These are phyloP conservation scores for Tiliacea citrago DNA, from an alignment of 2,888 invertebrate genomes.

Conservation along the genomic window DNA sequence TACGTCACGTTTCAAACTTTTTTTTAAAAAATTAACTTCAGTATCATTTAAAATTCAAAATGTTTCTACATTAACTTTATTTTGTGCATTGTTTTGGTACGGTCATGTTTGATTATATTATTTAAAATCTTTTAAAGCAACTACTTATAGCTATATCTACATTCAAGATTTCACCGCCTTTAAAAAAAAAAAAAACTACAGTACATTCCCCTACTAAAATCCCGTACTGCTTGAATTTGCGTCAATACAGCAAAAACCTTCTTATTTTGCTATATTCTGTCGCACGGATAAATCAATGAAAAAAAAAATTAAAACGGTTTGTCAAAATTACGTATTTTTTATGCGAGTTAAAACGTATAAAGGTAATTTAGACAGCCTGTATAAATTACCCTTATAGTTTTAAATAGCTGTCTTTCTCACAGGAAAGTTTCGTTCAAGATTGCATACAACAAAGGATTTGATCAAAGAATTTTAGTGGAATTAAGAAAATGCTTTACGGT, in stretches of 20 bases:
- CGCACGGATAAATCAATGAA: background rate
- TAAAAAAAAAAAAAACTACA: conserved; percentile 1
- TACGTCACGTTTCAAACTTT: conserved; percentile 5
- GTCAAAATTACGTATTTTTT: background rate
- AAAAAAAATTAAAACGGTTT: background rate
- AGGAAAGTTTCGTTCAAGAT: no score
- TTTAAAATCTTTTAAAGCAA: conserved; percentile 44
- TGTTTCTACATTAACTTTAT: conserved; percentile 17
- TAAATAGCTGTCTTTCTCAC: background rate
- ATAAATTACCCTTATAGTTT: background rate
- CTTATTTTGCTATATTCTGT: background rate
- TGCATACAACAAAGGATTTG: background rate
- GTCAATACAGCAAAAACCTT: background rate
- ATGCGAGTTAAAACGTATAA: background rate
- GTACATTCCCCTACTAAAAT: conserved; percentile 12
- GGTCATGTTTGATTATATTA: conserved; percentile 27
- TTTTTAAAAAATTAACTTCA: background rate
- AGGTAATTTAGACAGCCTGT: background rate
- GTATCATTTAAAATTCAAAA: conserved; percentile 18
- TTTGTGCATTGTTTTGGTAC: conserved; percentile 62
- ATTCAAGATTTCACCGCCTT: conserved; percentile 23
- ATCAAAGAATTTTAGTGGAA: background rate
- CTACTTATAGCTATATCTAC: conserved; percentile 59
- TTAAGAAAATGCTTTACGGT: background rate
- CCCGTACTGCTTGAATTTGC: background rate